phyloP scores from a whole-genome alignment of 2,888 invertebrate species.

The Meteorus colon region DNA sequence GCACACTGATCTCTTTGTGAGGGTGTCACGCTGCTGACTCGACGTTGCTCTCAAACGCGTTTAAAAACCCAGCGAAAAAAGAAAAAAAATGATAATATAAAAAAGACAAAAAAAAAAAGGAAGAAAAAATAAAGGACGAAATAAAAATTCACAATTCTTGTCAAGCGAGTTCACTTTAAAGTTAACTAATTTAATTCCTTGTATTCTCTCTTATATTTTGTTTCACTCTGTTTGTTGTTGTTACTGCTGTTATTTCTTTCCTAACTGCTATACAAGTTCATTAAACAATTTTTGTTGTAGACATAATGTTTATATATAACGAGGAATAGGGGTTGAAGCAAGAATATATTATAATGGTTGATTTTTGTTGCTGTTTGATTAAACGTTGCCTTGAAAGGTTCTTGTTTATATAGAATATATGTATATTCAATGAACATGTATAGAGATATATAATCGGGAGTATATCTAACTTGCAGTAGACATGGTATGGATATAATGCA shows the following conservation, averaged over 20 bases:
- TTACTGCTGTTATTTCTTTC: neutral
- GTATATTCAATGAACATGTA: neutral
- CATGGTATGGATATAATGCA: slow-evolving; percentile 55
- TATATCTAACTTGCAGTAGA: neutral
- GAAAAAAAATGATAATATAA: neutral
- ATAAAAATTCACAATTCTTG: neutral
- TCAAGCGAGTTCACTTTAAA: slow-evolving; percentile 5
- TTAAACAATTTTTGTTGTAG: neutral
- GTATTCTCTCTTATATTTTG: neutral
- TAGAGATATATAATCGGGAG: neutral
- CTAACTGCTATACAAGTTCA: neutral
- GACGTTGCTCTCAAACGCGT: slow-evolving; percentile 24
- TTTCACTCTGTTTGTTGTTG: neutral
- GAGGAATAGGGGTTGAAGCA: neutral
- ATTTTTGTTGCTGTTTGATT: neutral
- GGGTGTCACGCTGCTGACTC: slow-evolving; percentile 24
- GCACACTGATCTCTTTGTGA: slow-evolving; percentile 34
- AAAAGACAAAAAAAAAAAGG: neutral
- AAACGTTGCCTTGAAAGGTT: neutral
- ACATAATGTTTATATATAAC: neutral
- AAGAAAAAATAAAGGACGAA: neutral
- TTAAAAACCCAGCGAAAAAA: neutral
- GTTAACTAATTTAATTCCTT: neutral
- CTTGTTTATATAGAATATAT: neutral
- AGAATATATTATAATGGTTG: neutral